phyloP scores from a whole-genome alignment of 1,140 invertebrate genomes.

The Solenopsis fugax region DNA sequence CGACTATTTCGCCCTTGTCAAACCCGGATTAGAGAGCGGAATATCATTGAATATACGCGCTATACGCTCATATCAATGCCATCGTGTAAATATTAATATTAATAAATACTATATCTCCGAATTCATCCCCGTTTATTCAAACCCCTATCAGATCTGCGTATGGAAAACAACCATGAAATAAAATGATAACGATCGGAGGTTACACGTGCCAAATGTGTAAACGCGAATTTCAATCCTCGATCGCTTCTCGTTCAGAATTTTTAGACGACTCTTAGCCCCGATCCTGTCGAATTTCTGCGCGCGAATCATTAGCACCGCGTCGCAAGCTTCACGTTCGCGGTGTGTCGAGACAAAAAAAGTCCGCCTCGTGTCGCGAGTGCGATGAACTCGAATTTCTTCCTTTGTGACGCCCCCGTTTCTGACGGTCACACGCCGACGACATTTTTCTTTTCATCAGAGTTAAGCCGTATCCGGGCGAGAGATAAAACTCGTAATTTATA shows the following conservation, averaged over 20 bases:
- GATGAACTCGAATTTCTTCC: slow-evolving; percentile 29
- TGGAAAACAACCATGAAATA: not conserved
- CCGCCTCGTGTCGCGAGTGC: not conserved
- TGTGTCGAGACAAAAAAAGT: not conserved
- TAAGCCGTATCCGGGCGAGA: slow-evolving; percentile 28
- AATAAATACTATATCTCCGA: not conserved
- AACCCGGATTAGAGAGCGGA: slow-evolving; percentile 21
- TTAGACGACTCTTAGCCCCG: not conserved
- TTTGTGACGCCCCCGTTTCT: slow-evolving; percentile 33
- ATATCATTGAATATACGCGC: slow-evolving; percentile 29
- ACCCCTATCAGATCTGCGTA: not conserved
- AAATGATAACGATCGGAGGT: not conserved
- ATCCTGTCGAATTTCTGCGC: not conserved
- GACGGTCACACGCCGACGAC: slow-evolving; percentile 36
- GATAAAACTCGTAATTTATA: slow-evolving; percentile 55
- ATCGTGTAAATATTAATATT: slow-evolving; percentile 45
- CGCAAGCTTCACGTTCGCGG: not conserved
- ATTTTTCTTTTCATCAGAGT: slow-evolving; percentile 49
- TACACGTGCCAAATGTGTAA: too few relatives aligned
- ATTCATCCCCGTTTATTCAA: not conserved
- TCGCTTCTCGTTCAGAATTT: not conserved
- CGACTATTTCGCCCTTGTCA: slow-evolving; percentile 32
- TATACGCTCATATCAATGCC: not conserved
- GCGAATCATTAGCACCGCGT: not conserved
- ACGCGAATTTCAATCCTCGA: not conserved